phyloP scores from a whole-genome alignment of 1,140 invertebrate species.

The Popillia japonica region DNA sequence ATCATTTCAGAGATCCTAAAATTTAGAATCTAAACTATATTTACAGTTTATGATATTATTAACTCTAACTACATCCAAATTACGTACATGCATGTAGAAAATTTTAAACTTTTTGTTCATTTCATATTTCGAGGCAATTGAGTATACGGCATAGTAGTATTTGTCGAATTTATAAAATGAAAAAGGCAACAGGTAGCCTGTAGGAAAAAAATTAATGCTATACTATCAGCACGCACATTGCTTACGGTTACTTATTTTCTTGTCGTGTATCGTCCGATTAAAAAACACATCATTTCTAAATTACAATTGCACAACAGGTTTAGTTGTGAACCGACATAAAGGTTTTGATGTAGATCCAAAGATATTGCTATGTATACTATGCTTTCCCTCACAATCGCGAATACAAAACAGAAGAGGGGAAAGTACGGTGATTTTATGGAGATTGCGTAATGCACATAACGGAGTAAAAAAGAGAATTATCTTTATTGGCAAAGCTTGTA shows the following conservation, averaged over 20 bases:
- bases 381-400: background rate
- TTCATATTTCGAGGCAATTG: background rate
- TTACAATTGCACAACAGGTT: background rate
- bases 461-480: too few species aligned
- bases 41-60: too few species aligned
- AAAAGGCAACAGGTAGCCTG: background rate
- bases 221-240: constrained; percentile 14
- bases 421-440: too few species aligned
- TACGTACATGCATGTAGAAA: background rate
- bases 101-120: background rate
- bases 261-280: background rate
- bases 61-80: background rate
- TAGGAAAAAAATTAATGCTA: background rate
- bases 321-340: constrained; percentile 15
- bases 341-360: background rate
- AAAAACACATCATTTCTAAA: background rate
- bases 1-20: too few species aligned
- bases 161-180: background rate
- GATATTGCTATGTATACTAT: background rate
- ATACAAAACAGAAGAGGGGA: background rate
- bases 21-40: too few species aligned
- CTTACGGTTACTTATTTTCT: constrained; percentile 20
- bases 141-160: background rate
- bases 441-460: too few species aligned
- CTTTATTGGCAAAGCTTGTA: too few species aligned